A percentile compares a stretch with the other conserved stretches of the same genome.
These are phyloP conservation scores for Dryomyza anilis DNA, from an alignment of 2,888 invertebrate genomes.

Conservation along the genomic window DNA sequence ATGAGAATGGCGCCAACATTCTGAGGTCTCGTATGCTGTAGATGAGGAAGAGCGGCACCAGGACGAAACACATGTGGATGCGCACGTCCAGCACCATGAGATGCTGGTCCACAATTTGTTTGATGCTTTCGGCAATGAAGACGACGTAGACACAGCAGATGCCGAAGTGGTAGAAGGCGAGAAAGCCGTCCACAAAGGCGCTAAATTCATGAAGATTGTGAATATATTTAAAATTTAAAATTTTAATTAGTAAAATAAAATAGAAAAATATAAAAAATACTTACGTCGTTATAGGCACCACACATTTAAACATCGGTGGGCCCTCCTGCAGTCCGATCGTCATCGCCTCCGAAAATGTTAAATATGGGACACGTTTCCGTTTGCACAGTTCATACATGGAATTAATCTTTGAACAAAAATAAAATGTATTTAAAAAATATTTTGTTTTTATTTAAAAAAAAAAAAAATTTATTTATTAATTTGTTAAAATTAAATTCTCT, in stretches of 20 bases:
- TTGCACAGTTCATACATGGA: conserved; percentile 64
- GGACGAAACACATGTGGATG: conserved; percentile 64
- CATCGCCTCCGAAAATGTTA: conserved; percentile 87
- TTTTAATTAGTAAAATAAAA: neutral
- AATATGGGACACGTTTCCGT: conserved; percentile 71
- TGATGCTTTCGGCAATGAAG: conserved; percentile 86
- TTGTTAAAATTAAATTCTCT: neutral
- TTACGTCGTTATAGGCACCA: conserved; percentile 66
- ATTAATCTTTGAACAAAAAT: too few relatives aligned
- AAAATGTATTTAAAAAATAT: too few relatives aligned
- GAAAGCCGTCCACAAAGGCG: conserved; percentile 77
- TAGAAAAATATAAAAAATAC: conserved; percentile 30
- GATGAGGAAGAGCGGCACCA: conserved; percentile 74
- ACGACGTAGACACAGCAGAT: conserved; percentile 98
- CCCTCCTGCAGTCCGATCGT: conserved; percentile 77
- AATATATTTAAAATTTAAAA: too few relatives aligned
- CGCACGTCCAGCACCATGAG: conserved; percentile 62
- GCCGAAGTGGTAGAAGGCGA: conserved; percentile 91
- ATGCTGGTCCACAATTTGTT: conserved; percentile 74
- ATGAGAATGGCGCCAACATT: conserved; percentile 87
- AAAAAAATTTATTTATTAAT: conserved; percentile 1
- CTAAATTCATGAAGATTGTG: too few relatives aligned
- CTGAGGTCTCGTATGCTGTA: conserved; percentile 80
- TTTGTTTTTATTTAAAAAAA: too few relatives aligned
- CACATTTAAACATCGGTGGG: conserved; percentile 68